Percentiles rank a stretch among this genome's conserved stretches.
Conservation (phyloP, 2,797 vertebrate species). For the Enteromius radiatus region DNA sequence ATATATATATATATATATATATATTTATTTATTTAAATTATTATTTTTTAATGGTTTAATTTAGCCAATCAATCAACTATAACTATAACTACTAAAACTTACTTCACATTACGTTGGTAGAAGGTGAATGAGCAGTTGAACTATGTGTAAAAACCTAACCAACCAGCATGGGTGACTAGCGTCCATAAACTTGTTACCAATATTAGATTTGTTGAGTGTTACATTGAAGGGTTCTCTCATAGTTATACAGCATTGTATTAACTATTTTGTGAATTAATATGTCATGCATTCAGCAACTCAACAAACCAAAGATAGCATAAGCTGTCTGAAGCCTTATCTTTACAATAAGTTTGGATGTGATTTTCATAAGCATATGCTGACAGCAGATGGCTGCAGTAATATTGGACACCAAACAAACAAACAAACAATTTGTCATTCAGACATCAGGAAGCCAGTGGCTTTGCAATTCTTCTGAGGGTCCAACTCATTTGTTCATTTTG, state of each 20-base stretch:
- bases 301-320: neutral
- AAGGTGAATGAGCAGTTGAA: neutral
- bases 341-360: conserved; percentile 7
- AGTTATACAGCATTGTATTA: neutral
- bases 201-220: neutral
- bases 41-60: too few relatives aligned
- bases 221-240: neutral
- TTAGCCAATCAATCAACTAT: too few relatives aligned
- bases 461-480: conserved; percentile 4
- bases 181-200: neutral
- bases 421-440: conserved; percentile 25
- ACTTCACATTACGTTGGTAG: too few relatives aligned
- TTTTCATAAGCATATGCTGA: conserved; percentile 9
- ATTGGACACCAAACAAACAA: conserved; percentile 28
- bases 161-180: neutral
- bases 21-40: too few relatives aligned
- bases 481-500: neutral
- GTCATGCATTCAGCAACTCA: neutral
- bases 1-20: too few relatives aligned
- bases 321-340: neutral
- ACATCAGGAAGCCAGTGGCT: conserved; percentile 26
- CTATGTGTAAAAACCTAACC: neutral
- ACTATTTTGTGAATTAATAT: neutral
- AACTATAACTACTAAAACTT: too few relatives aligned
- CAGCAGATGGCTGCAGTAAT: conserved; percentile 20